These are phyloP conservation scores for Eriocheir sinensis DNA, from an alignment of 1,140 invertebrate species.

Conservation along the genomic window DNA sequence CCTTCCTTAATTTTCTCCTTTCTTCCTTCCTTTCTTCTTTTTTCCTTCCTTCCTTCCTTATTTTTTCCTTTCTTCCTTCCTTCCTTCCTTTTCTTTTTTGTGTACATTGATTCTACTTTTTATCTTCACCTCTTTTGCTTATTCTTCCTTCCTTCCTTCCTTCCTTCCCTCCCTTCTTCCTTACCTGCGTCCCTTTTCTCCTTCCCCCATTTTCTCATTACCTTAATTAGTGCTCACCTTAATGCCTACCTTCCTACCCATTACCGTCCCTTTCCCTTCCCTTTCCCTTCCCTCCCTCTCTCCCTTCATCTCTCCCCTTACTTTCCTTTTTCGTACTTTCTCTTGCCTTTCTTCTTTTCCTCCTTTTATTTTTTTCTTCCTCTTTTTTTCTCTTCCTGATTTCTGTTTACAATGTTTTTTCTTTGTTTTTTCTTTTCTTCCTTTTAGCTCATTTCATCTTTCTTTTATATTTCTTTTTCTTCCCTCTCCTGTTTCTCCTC, in stretches of 20 bases:
- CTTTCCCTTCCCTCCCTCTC: neutral
- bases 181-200: neutral
- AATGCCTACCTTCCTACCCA: no score
- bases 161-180: conserved; percentile 17
- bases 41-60: neutral
- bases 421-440: neutral
- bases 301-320: neutral
- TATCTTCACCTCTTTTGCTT: neutral
- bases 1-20: neutral
- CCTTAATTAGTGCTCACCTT: neutral
- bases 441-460: neutral
- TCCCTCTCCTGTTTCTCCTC: no score
- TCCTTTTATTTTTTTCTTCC: neutral
- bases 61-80: neutral
- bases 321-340: neutral
- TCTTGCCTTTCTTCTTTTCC: neutral
- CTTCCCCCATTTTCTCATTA: neutral
- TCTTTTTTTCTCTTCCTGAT: neutral
- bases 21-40: neutral
- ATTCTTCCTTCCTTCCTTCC: neutral
- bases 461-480: neutral
- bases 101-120: neutral
- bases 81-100: neutral
- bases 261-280: neutral
- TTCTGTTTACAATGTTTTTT: no score